Evolutionary conservation across 2,113 vertebrate species (phyloP).

Genomic region (Anser cygnoides): DNA sequence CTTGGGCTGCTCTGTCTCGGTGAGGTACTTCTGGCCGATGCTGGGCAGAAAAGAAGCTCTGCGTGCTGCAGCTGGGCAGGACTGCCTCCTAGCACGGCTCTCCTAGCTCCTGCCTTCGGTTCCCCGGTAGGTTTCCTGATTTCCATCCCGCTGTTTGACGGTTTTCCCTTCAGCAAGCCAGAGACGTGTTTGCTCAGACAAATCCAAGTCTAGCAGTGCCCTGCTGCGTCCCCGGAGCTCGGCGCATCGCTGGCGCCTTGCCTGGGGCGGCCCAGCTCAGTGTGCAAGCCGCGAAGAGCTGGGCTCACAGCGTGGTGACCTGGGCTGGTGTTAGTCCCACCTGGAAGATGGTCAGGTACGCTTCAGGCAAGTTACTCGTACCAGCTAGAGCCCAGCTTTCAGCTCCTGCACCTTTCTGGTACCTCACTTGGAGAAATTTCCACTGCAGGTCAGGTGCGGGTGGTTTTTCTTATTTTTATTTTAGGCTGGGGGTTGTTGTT

Average conservation of each 20-base stretch:
- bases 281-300: background rate
- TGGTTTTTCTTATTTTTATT: background rate
- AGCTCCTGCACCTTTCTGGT: background rate
- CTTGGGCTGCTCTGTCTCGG: background rate
- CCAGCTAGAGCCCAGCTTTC: background rate
- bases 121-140: background rate
- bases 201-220: background rate
- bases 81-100: background rate
- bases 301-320: background rate
- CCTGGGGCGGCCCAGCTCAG: background rate
- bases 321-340: background rate
- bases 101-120: background rate
- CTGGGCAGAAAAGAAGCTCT: background rate
- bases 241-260: background rate
- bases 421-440: background rate
- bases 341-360: background rate
- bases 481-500: rapidly evolving
- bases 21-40: background rate
- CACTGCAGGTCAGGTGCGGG: background rate
- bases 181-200: background rate
- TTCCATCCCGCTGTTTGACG: background rate
- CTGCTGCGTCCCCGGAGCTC: rapidly evolving
- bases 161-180: background rate
- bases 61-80: background rate
- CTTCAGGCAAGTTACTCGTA: background rate